Evolutionary conservation across 2,888 invertebrate species (phyloP).

Genomic region (Melieria omissa): DNA sequence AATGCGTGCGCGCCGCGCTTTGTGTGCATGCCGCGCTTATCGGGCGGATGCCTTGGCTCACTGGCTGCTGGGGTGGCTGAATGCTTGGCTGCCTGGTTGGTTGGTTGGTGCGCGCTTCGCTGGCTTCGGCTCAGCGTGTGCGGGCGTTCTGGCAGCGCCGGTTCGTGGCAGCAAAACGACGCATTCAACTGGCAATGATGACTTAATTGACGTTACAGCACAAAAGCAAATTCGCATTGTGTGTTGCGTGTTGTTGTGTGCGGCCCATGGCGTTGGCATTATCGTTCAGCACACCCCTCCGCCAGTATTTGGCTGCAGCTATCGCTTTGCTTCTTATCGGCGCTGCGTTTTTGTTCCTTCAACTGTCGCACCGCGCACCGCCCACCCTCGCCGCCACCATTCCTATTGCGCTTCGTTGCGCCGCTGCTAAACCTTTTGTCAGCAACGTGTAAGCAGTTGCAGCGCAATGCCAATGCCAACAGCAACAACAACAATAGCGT

Average conservation of each 20-base stretch:
- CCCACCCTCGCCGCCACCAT: no score
- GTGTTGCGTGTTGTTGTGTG: neutral
- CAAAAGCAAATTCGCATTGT: conserved; percentile 1
- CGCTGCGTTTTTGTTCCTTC: no score
- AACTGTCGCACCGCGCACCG: no score
- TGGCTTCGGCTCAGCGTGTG: conserved; percentile 23
- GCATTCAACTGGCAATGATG: conserved; percentile 44
- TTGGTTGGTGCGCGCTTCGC: neutral
- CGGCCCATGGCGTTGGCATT: neutral
- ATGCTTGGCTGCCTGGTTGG: conserved; percentile 3
- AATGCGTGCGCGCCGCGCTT: neutral
- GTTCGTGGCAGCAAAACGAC: conserved; percentile 25
- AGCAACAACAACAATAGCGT: conserved; percentile 19
- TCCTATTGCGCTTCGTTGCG: no score
- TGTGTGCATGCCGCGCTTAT: neutral
- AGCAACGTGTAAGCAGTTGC: neutral
- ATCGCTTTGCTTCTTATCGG: no score
- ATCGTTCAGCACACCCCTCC: no score
- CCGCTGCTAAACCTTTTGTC: no score
- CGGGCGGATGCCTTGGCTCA: neutral
- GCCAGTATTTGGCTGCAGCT: no score
- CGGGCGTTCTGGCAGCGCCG: conserved; percentile 9
- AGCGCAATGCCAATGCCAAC: neutral
- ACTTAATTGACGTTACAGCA: conserved; percentile 46
- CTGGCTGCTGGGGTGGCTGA: neutral